Percentiles rank a stretch among this genome's conserved stretches.
phyloP scores from a whole-genome alignment of 2,797 vertebrate genomes.

The Rhincodon typus region DNA sequence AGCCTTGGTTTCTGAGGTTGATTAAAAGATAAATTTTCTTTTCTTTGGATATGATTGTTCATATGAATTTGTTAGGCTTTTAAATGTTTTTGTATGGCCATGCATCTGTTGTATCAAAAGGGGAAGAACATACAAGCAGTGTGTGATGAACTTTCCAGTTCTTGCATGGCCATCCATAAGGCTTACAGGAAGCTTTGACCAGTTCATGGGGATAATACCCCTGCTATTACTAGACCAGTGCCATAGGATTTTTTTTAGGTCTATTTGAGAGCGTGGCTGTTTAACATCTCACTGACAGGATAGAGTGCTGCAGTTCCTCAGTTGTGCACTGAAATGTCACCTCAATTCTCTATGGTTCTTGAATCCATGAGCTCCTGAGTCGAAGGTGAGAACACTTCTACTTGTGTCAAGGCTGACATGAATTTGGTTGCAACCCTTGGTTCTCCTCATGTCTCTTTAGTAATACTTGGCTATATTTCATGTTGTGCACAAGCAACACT shows the following conservation, averaged over 20 bases:
- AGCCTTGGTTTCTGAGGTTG: background rate
- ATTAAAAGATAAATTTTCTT: background rate
- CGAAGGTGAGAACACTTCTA: background rate
- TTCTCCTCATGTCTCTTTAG: background rate
- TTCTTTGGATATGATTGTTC: background rate
- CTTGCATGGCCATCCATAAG: background rate
- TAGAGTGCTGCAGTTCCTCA: background rate
- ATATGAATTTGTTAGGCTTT: background rate
- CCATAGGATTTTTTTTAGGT: background rate
- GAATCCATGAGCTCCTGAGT: background rate
- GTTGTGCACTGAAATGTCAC: background rate
- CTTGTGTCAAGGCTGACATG: background rate
- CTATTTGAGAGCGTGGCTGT: too few species aligned
- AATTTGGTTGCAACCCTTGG: background rate
- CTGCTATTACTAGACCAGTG: background rate
- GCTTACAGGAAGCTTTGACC: background rate
- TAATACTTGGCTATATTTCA: background rate
- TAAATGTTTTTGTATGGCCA: background rate
- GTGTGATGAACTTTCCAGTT: background rate
- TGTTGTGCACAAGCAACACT: background rate
- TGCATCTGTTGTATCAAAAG: background rate
- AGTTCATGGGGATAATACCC: background rate
- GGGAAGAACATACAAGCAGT: background rate
- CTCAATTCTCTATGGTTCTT: background rate
- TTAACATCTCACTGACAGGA: background rate